These are phyloP conservation scores for Petromus typicus DNA, from an alignment of 2,113 vertebrate species.

Conservation along the genomic window DNA sequence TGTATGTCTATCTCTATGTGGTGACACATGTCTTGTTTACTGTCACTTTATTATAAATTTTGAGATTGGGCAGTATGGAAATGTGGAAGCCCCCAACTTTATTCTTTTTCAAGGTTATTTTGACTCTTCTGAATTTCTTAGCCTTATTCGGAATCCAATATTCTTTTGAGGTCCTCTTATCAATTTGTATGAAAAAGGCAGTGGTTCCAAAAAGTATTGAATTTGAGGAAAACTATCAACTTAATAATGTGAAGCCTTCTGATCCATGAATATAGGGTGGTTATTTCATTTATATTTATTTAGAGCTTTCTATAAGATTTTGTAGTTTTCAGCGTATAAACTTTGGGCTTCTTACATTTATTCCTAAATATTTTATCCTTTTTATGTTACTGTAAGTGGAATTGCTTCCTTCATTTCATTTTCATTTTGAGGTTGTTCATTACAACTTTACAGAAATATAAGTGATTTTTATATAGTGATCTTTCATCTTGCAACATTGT, in stretches of 20 bases:
- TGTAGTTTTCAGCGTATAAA: not conserved
- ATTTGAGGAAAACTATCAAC: not conserved
- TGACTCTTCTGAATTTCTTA: not conserved
- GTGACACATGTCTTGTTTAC: not conserved
- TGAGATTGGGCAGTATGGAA: not conserved
- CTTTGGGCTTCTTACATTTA: conserved; percentile 1
- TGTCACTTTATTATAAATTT: not conserved
- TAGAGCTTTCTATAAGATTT: conserved; percentile 14
- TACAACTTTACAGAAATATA: not conserved
- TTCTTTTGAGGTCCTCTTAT: not conserved
- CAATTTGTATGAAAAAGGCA: not conserved
- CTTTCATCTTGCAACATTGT: not conserved
- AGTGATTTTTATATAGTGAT: conserved; percentile 4
- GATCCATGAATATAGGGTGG: not conserved
- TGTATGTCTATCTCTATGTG: not conserved
- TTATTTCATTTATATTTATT: not conserved
- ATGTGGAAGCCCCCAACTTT: not conserved
- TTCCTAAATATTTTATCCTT: conserved; percentile 20
- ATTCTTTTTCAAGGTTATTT: conserved; percentile 1
- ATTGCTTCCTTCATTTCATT: not conserved
- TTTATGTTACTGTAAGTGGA: not conserved
- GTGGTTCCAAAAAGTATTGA: not conserved
- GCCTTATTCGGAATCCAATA: not conserved
- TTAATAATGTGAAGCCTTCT: not conserved
- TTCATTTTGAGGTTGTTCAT: conserved; percentile 16